Conservation (phyloP, 2,888 invertebrate species). For the Cinara cedri region DNA sequence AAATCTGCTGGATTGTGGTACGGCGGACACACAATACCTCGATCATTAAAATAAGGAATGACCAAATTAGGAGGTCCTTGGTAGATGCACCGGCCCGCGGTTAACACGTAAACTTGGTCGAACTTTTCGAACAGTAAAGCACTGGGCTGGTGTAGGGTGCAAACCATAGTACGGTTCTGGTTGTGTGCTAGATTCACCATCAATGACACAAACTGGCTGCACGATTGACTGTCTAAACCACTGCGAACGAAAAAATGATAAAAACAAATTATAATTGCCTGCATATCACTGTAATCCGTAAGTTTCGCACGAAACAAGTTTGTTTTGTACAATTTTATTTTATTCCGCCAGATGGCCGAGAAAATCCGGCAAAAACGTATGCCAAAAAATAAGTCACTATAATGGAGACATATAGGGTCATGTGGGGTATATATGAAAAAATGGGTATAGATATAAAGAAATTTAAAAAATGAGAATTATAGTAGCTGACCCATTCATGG, state of each 20-base stretch:
- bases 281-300: too few relatives aligned
- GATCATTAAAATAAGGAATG: slow-evolving; percentile 77
- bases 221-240: slow-evolving; percentile 87
- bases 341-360: too few relatives aligned
- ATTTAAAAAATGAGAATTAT: too few relatives aligned
- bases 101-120: slow-evolving; percentile 84
- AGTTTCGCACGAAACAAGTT: too few relatives aligned
- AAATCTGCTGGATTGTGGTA: slow-evolving; percentile 97
- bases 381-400: too few relatives aligned
- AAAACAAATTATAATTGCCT: too few relatives aligned
- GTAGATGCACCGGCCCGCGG: slow-evolving; percentile 83
- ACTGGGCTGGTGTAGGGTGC: slow-evolving; percentile 94
- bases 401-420: too few relatives aligned
- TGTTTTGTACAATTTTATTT: too few relatives aligned
- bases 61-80: slow-evolving; percentile 77
- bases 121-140: slow-evolving; percentile 92
- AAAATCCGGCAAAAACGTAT: too few relatives aligned
- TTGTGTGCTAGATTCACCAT: slow-evolving; percentile 77
- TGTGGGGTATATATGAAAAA: too few relatives aligned
- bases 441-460: too few relatives aligned
- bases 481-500: too few relatives aligned
- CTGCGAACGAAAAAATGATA: slow-evolving; percentile 65
- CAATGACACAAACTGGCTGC: slow-evolving; percentile 80
- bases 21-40: slow-evolving; percentile 82
- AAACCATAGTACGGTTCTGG: slow-evolving; percentile 86